Evolutionary conservation across 2,797 vertebrate genomes (phyloP), one percentile per base, ranked within the genome.

Genomic region (Gallinago nigripennis): DNA sequence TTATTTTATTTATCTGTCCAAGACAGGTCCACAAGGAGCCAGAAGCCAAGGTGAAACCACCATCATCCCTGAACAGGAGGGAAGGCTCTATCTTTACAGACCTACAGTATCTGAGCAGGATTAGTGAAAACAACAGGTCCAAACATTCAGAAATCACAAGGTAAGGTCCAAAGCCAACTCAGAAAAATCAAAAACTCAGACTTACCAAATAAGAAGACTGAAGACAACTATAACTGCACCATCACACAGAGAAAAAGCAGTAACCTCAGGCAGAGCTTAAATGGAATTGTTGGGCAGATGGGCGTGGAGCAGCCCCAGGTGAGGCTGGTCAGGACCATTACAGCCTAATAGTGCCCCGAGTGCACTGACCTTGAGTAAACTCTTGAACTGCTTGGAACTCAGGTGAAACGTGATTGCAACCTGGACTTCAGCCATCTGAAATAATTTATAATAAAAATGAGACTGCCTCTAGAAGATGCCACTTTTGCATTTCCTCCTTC

Each of bases 241-340:
- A 64, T 1, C 28, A 41, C 4, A 3, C 5, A 45, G 2, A 1
- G 1, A n/a, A 64, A 0, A 2, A 1, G 0, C 0, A 11, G 16
- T 0, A 0, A 1, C 0, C 4, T 4, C 7, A 53, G 45, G 20
- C 12, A 79, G 41, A 69, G 6, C 11, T 43, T 21, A 88, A 75
- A 65, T 7, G 2, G 16, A 90, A 4, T 1, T 10, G 11, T 14
- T 8, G 7, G 10, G 7, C 16, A 66, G 5, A 9, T 6, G 2
- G 6, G 3, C 11, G 3, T 16, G 7, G 2, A 2, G 14, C 3
- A 8, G 3, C 3, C 2, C 21, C 35, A 86, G 41, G 12, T 54
- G 33, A 64, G 18, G 35, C 31, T 72, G 33, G 2, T 71, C 19
- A 75, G 20, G 39, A 30, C 9, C 12, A 27, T 28, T 35, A 77